Conservation (phyloP, 1,140 invertebrate genomes). For the Panagrolaimus sp. region DNA sequence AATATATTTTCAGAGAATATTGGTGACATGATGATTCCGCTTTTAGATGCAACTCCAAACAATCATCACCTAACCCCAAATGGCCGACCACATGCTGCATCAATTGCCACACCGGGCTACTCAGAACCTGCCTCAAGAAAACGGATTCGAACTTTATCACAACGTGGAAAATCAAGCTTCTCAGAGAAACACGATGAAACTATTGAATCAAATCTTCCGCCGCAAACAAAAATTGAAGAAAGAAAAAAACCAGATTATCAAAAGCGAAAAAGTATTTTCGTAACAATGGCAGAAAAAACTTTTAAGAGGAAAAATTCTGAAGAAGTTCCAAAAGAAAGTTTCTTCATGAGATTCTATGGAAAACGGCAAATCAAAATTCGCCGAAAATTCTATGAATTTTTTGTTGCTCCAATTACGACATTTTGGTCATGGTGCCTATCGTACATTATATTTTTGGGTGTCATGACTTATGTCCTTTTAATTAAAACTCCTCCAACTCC, state of each 20-base stretch:
- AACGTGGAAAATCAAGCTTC: background rate
- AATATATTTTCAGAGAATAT: too few relatives aligned
- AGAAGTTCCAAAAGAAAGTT: background rate
- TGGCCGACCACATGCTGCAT: slow-evolving; percentile 75
- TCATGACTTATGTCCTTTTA: slow-evolving; percentile 85
- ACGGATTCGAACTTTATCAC: background rate
- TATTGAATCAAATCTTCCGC: background rate
- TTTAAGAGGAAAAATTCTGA: background rate
- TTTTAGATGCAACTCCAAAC: slow-evolving; percentile 10
- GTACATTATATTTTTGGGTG: slow-evolving; percentile 81
- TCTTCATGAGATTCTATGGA: background rate
- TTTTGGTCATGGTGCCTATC: slow-evolving; percentile 95
- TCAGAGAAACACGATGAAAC: background rate
- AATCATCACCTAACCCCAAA: slow-evolving; percentile 59
- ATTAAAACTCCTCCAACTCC: slow-evolving; percentile 50
- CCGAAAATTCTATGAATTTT: slow-evolving; percentile 66
- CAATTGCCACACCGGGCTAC: background rate
- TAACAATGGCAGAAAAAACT: background rate
- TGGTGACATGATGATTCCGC: background rate
- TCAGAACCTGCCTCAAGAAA: background rate
- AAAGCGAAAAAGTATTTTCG: background rate
- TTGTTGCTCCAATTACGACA: slow-evolving; percentile 92
- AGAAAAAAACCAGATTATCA: background rate
- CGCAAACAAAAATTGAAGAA: background rate
- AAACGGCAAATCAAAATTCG: background rate